These are phyloP conservation scores for Rhysida immarginata DNA, from an alignment of 1,140 invertebrate species.

Conservation along the genomic window DNA sequence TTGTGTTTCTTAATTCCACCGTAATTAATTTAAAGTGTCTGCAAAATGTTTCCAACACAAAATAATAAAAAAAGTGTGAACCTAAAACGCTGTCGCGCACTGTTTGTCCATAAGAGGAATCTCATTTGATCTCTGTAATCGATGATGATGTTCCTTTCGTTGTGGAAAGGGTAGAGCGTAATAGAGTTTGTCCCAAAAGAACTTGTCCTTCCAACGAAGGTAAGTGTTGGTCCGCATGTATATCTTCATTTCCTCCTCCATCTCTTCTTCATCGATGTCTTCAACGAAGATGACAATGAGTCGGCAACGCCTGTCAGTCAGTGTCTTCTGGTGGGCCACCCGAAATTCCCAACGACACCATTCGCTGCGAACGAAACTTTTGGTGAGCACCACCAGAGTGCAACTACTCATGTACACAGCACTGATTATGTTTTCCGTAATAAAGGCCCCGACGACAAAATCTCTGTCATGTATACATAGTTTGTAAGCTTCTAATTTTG, in stretches of 20 bases:
- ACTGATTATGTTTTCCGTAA: conserved; percentile 48
- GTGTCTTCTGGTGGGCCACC: conserved; percentile 62
- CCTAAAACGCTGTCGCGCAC: too few relatives aligned
- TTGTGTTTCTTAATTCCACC: too few relatives aligned
- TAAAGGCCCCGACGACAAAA: conserved; percentile 17
- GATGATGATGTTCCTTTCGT: too few relatives aligned
- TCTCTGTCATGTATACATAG: conserved; percentile 15
- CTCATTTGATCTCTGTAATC: too few relatives aligned
- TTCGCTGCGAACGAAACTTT: conserved; percentile 87
- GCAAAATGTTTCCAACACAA: too few relatives aligned
- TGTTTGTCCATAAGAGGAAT: too few relatives aligned
- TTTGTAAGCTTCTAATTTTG: not conserved
- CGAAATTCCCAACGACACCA: conserved; percentile 90
- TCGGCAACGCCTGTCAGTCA: conserved; percentile 18
- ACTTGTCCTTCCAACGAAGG: conserved; percentile 75
- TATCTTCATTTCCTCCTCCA: conserved; percentile 73
- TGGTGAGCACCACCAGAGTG: conserved; percentile 79
- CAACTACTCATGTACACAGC: conserved; percentile 78
- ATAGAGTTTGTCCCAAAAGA: conserved; percentile 84
- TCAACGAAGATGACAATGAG: conserved; percentile 71
- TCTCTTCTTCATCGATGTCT: conserved; percentile 61
- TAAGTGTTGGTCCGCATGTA: conserved; percentile 80
- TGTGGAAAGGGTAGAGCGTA: conserved; percentile 63
- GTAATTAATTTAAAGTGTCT: too few relatives aligned
- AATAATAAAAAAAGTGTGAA: too few relatives aligned